Evolutionary conservation across 2,113 vertebrate genomes (phyloP).

Genomic region (Labeo rohita): DNA sequence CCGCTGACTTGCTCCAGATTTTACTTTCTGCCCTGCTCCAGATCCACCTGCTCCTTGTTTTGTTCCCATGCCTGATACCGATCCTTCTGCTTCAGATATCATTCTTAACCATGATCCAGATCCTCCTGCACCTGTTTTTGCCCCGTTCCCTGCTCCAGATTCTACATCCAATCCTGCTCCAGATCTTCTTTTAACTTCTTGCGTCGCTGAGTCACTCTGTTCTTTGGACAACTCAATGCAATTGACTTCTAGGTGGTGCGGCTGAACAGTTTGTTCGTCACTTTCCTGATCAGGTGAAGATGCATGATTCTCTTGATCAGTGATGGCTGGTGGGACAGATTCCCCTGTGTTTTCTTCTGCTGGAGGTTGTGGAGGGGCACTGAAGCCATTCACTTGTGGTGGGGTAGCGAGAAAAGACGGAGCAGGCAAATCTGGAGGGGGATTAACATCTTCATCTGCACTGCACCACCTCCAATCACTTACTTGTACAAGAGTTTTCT

Average conservation of each 20-base stretch:
- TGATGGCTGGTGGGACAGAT: neutral
- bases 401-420: constrained; percentile 5
- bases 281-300: neutral
- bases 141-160: neutral
- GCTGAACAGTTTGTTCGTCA: neutral
- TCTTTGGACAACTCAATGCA: neutral
- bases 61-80: neutral
- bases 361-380: neutral
- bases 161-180: neutral
- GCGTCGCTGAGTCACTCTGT: neutral
- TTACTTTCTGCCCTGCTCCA: neutral
- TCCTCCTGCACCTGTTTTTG: neutral
- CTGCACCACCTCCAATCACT: constrained; percentile 54
- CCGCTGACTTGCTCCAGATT: no score
- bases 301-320: neutral
- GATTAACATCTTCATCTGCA: constrained; percentile 55
- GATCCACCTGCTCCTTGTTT: neutral
- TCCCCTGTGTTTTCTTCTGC: neutral
- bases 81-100: neutral
- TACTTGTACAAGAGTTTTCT: constrained; percentile 47
- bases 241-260: neutral
- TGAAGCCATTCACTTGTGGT: neutral
- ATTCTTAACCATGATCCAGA: neutral
- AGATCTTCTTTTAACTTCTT: neutral
- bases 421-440: constrained; percentile 57